phyloP scores from a whole-genome alignment of 2,113 vertebrate species.

The Takifugu bimaculatus region DNA sequence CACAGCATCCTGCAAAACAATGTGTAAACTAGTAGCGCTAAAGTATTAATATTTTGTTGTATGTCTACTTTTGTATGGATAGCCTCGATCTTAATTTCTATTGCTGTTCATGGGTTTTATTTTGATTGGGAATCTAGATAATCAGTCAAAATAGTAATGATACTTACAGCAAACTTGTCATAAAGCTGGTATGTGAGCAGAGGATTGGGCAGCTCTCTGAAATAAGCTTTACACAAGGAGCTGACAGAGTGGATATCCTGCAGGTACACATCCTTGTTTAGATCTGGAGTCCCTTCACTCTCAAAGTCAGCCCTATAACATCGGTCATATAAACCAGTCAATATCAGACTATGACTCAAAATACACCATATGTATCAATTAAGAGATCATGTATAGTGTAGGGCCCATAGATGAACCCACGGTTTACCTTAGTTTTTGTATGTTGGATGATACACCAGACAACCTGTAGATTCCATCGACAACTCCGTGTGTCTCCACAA shows the following conservation, averaged over 20 bases:
- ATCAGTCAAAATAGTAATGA: neutral
- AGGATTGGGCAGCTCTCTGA: slow-evolving; percentile 92
- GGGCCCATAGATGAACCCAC: neutral
- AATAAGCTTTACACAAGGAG: slow-evolving; percentile 92
- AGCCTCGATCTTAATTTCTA: neutral
- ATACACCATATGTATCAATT: neutral
- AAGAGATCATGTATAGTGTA: neutral
- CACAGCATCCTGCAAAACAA: slow-evolving; percentile 81
- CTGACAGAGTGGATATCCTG: slow-evolving; percentile 97
- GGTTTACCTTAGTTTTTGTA: slow-evolving; percentile 83
- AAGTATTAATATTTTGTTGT: neutral
- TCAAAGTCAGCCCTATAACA: slow-evolving; percentile 84
- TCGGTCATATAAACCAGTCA: neutral
- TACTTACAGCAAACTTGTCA: slow-evolving; percentile 90
- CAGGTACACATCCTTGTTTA: slow-evolving; percentile 83
- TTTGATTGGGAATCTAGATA: neutral
- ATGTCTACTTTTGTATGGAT: neutral
- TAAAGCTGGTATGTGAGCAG: slow-evolving; percentile 95
- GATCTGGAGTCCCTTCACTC: slow-evolving; percentile 76
- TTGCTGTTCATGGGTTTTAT: neutral
- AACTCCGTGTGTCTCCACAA: slow-evolving; percentile 86
- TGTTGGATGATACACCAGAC: slow-evolving; percentile 92
- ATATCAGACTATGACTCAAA: neutral
- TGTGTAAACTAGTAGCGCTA: too few relatives aligned
- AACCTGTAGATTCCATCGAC: slow-evolving; percentile 93